Conservation (phyloP, 2,797 vertebrate genomes). For the Tachyglossus aculeatus region DNA sequence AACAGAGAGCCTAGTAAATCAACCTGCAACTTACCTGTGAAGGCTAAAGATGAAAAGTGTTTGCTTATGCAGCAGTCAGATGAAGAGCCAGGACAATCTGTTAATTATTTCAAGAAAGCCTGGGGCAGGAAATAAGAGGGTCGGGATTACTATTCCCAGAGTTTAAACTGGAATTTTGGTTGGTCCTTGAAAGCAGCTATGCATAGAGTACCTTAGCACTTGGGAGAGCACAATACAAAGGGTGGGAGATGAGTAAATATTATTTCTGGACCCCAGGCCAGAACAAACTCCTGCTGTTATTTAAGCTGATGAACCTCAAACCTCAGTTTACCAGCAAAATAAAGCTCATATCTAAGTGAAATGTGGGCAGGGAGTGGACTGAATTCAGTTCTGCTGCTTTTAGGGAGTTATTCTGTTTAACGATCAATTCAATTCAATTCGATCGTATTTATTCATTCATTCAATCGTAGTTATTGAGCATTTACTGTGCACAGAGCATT, state of each 20-base stretch:
- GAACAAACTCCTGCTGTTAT: too few species aligned
- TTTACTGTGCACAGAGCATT: too few species aligned
- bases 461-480: too few species aligned
- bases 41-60: constrained; percentile 1
- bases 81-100: constrained; percentile 20
- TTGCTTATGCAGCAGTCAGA: background rate
- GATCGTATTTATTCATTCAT: too few species aligned
- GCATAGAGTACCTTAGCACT: background rate
- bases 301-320: too few species aligned
- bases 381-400: background rate
- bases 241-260: too few species aligned
- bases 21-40: constrained; percentile 1
- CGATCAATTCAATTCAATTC: too few species aligned
- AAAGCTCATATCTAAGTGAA: background rate
- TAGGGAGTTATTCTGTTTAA: background rate
- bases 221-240: too few species aligned
- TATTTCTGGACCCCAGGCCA: too few species aligned
- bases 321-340: too few species aligned
- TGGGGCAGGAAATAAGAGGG: constrained; percentile 4
- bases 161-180: constrained; percentile 12
- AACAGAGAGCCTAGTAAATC: background rate
- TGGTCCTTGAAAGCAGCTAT: too few species aligned
- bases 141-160: background rate
- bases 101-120: constrained; percentile 21
- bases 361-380: background rate